Conservation (phyloP, 1,140 invertebrate species). For the Cotesia vestalis region DNA sequence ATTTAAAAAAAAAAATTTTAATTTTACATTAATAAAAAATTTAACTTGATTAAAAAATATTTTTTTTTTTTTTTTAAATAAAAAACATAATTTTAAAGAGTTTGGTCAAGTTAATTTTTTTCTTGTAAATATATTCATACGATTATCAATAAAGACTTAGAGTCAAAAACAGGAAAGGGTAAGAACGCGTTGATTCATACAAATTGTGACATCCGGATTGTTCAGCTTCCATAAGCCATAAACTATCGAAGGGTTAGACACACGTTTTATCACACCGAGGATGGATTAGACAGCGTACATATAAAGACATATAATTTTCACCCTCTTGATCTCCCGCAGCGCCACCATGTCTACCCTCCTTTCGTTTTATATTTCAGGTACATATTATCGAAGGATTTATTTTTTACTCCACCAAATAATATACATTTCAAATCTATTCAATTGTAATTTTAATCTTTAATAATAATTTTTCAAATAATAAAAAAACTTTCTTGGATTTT, state of each 20-base stretch:
- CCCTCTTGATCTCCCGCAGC: slow-evolving; percentile 12
- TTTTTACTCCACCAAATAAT: background rate
- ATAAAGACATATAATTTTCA: slow-evolving; percentile 16
- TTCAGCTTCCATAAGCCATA: slow-evolving; percentile 43
- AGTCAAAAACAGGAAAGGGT: slow-evolving; percentile 42
- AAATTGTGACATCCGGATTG: slow-evolving; percentile 50
- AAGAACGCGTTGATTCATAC: slow-evolving; percentile 41
- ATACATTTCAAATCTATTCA: background rate
- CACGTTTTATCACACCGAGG: background rate
- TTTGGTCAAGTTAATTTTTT: slow-evolving; percentile 27
- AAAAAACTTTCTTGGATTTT: too few species aligned
- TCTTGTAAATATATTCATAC: slow-evolving; percentile 37
- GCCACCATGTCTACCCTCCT: slow-evolving; percentile 26
- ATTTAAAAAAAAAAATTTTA: too few species aligned
- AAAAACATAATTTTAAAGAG: too few species aligned
- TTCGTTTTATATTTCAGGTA: background rate
- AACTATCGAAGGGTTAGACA: slow-evolving; percentile 15
- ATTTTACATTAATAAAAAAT: too few species aligned
- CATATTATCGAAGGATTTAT: background rate
- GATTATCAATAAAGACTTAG: slow-evolving; percentile 40
- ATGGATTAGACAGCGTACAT: too few species aligned
- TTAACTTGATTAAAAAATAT: too few species aligned
- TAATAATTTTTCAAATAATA: too few species aligned
- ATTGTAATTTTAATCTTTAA: too few species aligned
- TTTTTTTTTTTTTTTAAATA: too few species aligned